phyloP scores from a whole-genome alignment of 2,113 vertebrate genomes.

The Athene noctua region DNA sequence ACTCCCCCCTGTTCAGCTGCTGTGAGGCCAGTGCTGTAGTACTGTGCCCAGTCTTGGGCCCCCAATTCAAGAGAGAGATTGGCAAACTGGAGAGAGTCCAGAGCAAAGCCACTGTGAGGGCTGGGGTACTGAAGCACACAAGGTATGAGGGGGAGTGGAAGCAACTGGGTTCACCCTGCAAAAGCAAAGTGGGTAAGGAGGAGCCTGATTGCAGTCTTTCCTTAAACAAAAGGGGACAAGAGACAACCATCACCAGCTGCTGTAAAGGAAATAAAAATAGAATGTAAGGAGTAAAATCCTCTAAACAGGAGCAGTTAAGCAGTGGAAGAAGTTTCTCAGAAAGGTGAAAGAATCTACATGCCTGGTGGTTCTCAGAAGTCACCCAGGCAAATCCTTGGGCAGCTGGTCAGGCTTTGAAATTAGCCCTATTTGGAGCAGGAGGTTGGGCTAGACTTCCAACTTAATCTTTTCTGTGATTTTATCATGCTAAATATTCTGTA shows the following conservation, averaged over 20 bases:
- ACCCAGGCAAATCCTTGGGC: neutral
- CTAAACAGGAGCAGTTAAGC: neutral
- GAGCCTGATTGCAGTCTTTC: neutral
- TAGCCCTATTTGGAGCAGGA: neutral
- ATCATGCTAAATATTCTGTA: neutral
- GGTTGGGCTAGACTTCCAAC: neutral
- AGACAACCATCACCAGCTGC: neutral
- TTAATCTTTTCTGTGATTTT: neutral
- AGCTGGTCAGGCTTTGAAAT: neutral
- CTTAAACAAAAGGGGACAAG: neutral
- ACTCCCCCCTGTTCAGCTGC: too few relatives aligned
- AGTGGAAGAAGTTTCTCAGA: neutral
- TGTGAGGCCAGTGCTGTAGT: neutral
- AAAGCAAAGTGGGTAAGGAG: accelerated
- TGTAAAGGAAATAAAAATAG: neutral
- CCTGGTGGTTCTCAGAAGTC: neutral
- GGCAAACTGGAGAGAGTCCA: neutral
- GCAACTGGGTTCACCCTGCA: neutral
- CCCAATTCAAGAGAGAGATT: neutral
- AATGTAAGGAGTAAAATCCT: neutral
- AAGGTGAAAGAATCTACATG: neutral
- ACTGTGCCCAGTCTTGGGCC: neutral
- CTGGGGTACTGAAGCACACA: accelerated
- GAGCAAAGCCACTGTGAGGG: neutral
- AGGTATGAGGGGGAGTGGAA: neutral